Evolutionary conservation across 2,888 invertebrate species (phyloP), one percentile per base, ranked within the genome.

Genomic region (Malthinus seriepunctatus): DNA sequence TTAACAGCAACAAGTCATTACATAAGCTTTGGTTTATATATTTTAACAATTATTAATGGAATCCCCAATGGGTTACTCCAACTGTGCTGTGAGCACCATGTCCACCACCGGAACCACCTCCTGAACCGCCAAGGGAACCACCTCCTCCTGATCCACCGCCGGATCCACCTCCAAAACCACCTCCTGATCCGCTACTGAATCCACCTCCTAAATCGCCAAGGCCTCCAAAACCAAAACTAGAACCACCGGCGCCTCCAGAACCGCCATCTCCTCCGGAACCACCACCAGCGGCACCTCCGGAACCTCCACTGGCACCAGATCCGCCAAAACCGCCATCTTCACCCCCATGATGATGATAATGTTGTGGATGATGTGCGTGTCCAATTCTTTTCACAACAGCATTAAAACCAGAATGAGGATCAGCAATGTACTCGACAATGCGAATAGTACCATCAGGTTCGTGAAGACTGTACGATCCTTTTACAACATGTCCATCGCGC

Each of bases 371-470:
- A 34, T 47, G 53, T 31, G 68, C 65, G 32, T 67, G 64, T 37
- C 71, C 71, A 31, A 69, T 51, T 52, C 66, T 63, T 44, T 67
- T 63, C 6, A 72, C 71, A 9, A 67, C 65, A 15, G 72, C 72
- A 34, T 71, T 67, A 60, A 72, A 72, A 12, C 71, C 72, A n/a
- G 42, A 60, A 35, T 71, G 64, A 32, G 66, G 68, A 32, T 65
- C 67, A 6, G 71, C 64, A n/a, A 47, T 59, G 59, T 73, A 71
- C 45, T 72, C 67, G 1, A 73, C 73, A 4, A 70, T 57, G 6
- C 73, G 67, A 7, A 62, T 63, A 35, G 72, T 73, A 47, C 74
- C 73, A 63, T 73, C 74, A 15, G 73, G 62, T 53, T 74, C 73
- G 15, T 66, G 59, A 34, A 73, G 60, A 33, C 65, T 64, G 63